Base-by-base conservation (phyloP, 2,797 vertebrate genomes). In the Enteromius fasciolatus region DNA sequence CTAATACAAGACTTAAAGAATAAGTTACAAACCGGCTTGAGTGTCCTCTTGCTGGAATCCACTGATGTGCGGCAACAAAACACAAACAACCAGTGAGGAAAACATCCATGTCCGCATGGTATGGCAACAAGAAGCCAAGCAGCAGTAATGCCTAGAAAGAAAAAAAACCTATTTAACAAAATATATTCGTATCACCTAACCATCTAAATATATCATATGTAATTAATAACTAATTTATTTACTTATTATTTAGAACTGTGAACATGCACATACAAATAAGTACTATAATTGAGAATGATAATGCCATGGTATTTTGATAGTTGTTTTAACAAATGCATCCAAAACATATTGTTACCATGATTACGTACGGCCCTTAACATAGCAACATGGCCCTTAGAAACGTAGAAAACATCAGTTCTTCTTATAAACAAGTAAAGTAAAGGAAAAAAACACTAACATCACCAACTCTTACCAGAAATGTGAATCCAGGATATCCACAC, bases 1-100 rank as follows among this genome's bases (percentile, higher is more conserved):
- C 23, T 63, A 77, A 63, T 15, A 61, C 5, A 41, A 10, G 36
- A 50, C 18, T 23, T n/a, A 0, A 28, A 69, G 59, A 63, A 48
- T 63, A 31, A 31, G 5, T 50, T 31, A 84, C 89, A 64, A 85
- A 90, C 89, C 89, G 4, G 89, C 89, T 84, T 83, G 88, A 69
- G 31, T 81, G 68, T 88, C 85, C 57, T 84, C 84, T 74, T 85
- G 78, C 52, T 83, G 59, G 50, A 83, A 81, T 57, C 85, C 85
- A 52, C 64, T 70, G 63, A 80, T 25, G 67, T 61, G 68, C 4
- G 46, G 81, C 74, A 86, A 69, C 33, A 87, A 50, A 39, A 88
- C 76, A 64, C 80, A 82, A 41, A 83, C 33, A 39, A 86, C 66
- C 15, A 87, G 66, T 18, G 67, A 64, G 74, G 75, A 63, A 36